Evolutionary conservation across 2,797 vertebrate genomes (phyloP).

Genomic region (Labroides dimidiatus): DNA sequence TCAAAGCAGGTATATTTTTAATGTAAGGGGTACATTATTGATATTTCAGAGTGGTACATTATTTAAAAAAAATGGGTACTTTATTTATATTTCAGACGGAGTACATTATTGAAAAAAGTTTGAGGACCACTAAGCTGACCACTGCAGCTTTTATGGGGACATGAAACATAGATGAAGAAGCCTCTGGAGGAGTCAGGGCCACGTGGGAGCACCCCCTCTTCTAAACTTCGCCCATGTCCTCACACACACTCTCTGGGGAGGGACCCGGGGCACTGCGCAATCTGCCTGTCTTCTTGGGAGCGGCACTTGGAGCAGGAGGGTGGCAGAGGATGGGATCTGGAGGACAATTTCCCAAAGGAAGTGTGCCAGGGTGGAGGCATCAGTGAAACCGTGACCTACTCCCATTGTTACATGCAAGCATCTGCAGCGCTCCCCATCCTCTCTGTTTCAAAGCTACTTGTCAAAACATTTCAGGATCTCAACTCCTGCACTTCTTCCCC

Average conservation of each 20-base stretch:
- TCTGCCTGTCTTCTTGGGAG: constrained; percentile 64
- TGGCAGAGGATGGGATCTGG: constrained; percentile 62
- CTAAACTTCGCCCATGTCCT: constrained; percentile 58
- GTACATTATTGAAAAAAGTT: neutral
- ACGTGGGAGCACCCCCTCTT: constrained; percentile 46
- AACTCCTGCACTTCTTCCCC: constrained; percentile 29
- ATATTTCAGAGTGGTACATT: neutral
- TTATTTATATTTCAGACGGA: neutral
- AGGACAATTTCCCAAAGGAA: constrained; percentile 71
- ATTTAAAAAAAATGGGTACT: neutral
- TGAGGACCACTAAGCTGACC: constrained; percentile 27
- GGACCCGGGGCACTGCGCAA: constrained; percentile 65
- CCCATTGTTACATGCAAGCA: constrained; percentile 66
- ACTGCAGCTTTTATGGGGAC: constrained; percentile 51
- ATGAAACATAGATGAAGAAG: constrained; percentile 61
- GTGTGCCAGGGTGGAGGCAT: constrained; percentile 72
- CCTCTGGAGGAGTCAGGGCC: constrained; percentile 34
- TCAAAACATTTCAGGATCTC: constrained; percentile 65
- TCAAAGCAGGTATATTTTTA: too few relatives aligned
- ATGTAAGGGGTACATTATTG: neutral
- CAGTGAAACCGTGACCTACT: constrained; percentile 75
- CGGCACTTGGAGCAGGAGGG: constrained; percentile 40
- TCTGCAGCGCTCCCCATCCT: constrained; percentile 47
- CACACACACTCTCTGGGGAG: constrained; percentile 40
- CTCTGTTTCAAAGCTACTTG: constrained; percentile 61